A percentile compares a stretch with the other conserved stretches of the same genome.
Evolutionary conservation across 2,113 vertebrate genomes (phyloP).

Genomic region (Notothenia coriiceps): DNA sequence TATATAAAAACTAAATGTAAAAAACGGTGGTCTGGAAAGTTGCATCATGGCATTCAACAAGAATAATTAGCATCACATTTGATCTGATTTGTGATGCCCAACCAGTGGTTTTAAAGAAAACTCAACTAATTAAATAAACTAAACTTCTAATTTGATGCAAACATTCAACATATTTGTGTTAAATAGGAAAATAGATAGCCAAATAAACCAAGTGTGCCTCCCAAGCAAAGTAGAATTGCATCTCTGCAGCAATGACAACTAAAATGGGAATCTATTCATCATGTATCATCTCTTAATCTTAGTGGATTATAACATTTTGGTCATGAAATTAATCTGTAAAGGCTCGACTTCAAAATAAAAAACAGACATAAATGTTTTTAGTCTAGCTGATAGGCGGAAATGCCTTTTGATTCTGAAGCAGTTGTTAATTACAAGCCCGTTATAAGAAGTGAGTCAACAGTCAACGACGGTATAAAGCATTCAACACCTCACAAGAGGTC

Average conservation of each 20-base stretch:
- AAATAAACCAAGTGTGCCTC: not conserved
- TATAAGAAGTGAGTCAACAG: not conserved
- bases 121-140: not conserved
- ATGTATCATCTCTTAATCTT: not conserved
- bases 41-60: not conserved
- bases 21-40: not conserved
- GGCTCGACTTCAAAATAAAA: not conserved
- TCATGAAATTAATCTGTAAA: not conserved
- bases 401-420: not conserved
- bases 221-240: not conserved
- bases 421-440: too few species aligned
- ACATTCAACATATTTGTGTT: not conserved
- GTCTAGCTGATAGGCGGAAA: not conserved
- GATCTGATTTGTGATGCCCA: not conserved
- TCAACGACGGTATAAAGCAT: not conserved
- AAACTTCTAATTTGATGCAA: not conserved
- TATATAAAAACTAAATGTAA: not conserved
- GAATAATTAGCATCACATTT: not conserved
- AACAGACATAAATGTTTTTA: not conserved
- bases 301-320: not conserved
- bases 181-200: too few species aligned
- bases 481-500: not conserved
- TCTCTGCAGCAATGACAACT: too few species aligned
- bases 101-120: not conserved
- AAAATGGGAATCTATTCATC: not conserved